Conservation (phyloP, 1,140 invertebrate species). For the Penaeus chinensis region DNA sequence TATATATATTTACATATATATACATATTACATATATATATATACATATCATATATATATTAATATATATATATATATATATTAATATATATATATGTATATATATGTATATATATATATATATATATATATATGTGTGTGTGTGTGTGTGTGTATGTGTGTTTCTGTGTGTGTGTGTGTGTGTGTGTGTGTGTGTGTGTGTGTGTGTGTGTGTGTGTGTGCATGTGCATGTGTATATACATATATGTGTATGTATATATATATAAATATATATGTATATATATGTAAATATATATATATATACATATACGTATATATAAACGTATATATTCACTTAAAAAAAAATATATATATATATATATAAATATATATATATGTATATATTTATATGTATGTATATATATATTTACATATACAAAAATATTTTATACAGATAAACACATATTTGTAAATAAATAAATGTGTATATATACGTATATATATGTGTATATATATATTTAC, state of each 20-base stretch:
- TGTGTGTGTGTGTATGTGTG: neutral
- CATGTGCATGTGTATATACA: neutral
- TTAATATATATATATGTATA: conserved; percentile 23
- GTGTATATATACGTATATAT: too few species aligned
- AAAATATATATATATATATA: too few species aligned
- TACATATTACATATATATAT: conserved; percentile 13
- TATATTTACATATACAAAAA: too few species aligned
- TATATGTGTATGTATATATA: neutral
- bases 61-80: conserved; percentile 22
- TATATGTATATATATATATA: conserved; percentile 29
- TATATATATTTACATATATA: neutral
- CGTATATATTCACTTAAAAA: too few species aligned
- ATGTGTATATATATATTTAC: too few species aligned
- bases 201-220: neutral
- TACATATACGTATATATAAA: too few species aligned
- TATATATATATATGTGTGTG: neutral
- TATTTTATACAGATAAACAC: too few species aligned
- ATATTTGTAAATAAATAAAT: too few species aligned
- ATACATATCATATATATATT: conserved; percentile 22
- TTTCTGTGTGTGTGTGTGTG: conserved; percentile 19
- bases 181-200: conserved; percentile 5
- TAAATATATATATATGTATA: too few species aligned
- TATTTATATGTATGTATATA: too few species aligned
- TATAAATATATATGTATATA: too few species aligned
- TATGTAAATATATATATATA: too few species aligned